Conservation (phyloP, 2,113 vertebrate species). For the Melanerpes formicivorus region DNA sequence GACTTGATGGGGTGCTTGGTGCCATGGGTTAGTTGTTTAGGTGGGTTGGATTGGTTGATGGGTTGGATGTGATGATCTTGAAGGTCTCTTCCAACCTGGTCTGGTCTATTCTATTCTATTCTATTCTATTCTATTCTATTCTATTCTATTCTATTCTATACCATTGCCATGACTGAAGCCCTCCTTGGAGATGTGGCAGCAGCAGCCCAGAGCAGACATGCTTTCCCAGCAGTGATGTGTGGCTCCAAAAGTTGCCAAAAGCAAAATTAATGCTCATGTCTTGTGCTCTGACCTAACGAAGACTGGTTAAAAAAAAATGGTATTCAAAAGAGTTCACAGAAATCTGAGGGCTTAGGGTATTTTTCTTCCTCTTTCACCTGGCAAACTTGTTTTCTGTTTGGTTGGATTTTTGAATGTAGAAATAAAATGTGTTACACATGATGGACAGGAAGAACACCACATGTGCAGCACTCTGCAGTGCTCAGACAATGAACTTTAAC, state of each 20-base stretch:
- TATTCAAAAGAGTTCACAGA: not conserved
- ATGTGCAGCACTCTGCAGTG: slow-evolving; percentile 30
- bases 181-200: not conserved
- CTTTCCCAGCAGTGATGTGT: not conserved
- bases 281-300: not conserved
- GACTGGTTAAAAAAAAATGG: not conserved
- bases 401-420: not conserved
- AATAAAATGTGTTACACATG: not conserved
- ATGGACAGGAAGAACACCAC: slow-evolving; percentile 4
- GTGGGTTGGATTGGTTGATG: too few species aligned
- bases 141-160: too few species aligned
- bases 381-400: not conserved
- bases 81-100: too few species aligned
- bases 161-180: not conserved
- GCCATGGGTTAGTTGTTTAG: too few species aligned
- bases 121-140: too few species aligned
- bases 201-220: not conserved
- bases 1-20: too few species aligned
- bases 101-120: too few species aligned
- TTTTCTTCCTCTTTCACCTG: not conserved
- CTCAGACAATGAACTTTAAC: not conserved
- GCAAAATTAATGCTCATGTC: not conserved
- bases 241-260: not conserved
- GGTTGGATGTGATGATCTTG: too few species aligned
- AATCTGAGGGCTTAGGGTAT: not conserved